Evolutionary conservation across 2,888 invertebrate species (phyloP), one percentile per base, ranked within the genome.

Genomic region (Eupithecia centaureata): DNA sequence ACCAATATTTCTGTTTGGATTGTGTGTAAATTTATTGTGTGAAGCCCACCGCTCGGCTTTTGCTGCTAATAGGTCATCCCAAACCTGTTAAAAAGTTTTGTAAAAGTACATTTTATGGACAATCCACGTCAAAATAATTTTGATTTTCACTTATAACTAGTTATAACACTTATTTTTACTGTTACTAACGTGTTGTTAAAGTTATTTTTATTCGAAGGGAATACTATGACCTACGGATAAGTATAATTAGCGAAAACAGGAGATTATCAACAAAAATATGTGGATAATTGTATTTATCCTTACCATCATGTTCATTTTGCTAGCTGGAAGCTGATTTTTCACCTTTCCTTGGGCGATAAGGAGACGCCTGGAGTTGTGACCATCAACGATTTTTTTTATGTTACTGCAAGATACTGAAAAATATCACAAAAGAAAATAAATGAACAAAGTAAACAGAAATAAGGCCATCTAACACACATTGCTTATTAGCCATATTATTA

Each of bases 41-140:
- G 82, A 76, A 25, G 86, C 90, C 89, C 89, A 91, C 5, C 76
- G 70, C 0, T 77, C 73, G 13, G 91, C 91, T 74, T 90, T 91
- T 0, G 69, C 73, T 0, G 87, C 84, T 22, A 91, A 72, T 67
- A 90, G 90, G 0, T 83, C 73, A 67, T 91, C 89, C 91, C 91
- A 91, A 25, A 88, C 67, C 91, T 91, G 22, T 33, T 18, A 32
- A 32, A 57, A 33, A n/a, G n/a, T n/a, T n/a, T n/a, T n/a, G n/a
- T n/a, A n/a, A n/a, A n/a, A n/a, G n/a, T n/a, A n/a, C n/a, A n/a
- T n/a, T n/a, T n/a, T n/a, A n/a, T n/a, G n/a, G n/a, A n/a, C n/a
- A n/a, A n/a, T n/a, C n/a, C n/a, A n/a, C n/a, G n/a, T n/a, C n/a
- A n/a, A n/a, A n/a, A n/a, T n/a, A n/a, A n/a, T n/a, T n/a, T n/a